Evolutionary conservation across 1,140 invertebrate genomes (phyloP), one percentile per base, ranked within the genome.

Genomic region (Macrostomum lignano): DNA sequence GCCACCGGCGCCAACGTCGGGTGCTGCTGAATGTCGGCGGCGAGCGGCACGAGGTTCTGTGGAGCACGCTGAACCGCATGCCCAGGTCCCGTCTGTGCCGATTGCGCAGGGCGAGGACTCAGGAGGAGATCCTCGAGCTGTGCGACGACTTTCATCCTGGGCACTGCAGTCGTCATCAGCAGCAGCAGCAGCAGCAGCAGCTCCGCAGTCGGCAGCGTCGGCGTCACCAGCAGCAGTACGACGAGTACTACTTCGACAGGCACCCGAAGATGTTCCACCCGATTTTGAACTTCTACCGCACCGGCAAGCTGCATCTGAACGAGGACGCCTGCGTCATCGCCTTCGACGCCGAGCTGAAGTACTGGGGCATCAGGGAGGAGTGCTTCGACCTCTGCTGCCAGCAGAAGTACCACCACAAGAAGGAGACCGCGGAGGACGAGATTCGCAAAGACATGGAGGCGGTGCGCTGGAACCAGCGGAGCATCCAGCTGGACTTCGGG

Each of bases 1-100:
- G n/a, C n/a, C n/a, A n/a, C n/a, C n/a, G n/a, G n/a, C n/a, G n/a
- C n/a, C n/a, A n/a, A n/a, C n/a, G n/a, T n/a, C 3, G 26, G 20
- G 82, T 91, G 21, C 71, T 71, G 44, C 73, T 93, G 53, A 93
- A 93, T 61, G 84, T 94, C 23, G 86, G 86, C 21, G 86, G 86
- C 17, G 76, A 84, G 17, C 72, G 74, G 48, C 82, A 93, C 60
- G 82, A 93, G 62, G 79, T 88, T 19, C 65, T 91, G 30, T 93
- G 84, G 84, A 66, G 75, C 31, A 93, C 84, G 3, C 64, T 93
- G 40, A 82, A 91, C 51, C 67, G 82, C 33, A 65, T 93, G 45
- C 84, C 84, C 1, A 81, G 88, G 60, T 91, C 82, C 13, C 63
- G 86, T 19, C 67, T 93, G 17, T 82, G 84, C 28, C 17, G 14